A percentile compares a stretch with the other conserved stretches of the same genome.
Conservation (phyloP, 1,140 invertebrate genomes). For the Charaxes varanes region DNA sequence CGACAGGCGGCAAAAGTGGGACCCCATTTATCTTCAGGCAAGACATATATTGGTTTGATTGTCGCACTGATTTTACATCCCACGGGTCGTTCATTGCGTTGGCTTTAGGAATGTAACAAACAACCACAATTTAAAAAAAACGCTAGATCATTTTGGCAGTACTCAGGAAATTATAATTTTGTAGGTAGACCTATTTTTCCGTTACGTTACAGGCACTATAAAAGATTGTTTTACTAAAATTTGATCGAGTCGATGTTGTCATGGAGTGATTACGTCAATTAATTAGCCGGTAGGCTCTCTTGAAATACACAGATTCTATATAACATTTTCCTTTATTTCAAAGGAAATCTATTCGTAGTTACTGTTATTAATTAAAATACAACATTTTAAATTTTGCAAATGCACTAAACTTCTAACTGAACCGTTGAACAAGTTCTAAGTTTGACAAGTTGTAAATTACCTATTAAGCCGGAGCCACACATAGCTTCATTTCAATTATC, state of each 20-base stretch:
- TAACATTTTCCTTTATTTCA: conserved; percentile 10
- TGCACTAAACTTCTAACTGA: too few species aligned
- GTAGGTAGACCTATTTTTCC: conserved; percentile 4
- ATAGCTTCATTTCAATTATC: too few species aligned
- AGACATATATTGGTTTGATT: conserved; percentile 68
- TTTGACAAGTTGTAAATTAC: too few species aligned
- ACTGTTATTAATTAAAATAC: too few species aligned
- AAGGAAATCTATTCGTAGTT: too few species aligned
- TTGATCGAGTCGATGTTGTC: conserved; percentile 39
- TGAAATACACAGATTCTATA: conserved; percentile 1
- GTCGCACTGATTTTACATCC: conserved; percentile 61
- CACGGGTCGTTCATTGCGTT: conserved; percentile 63
- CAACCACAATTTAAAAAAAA: conserved; percentile 5
- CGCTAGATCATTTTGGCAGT: conserved; percentile 4
- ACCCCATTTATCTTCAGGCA: conserved; percentile 78
- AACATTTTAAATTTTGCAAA: too few species aligned
- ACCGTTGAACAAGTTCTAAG: too few species aligned
- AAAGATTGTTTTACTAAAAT: conserved; percentile 8
- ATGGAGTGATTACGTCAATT: conserved; percentile 44
- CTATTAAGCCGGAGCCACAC: too few species aligned
- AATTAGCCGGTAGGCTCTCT: conserved; percentile 13
- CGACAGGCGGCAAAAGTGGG: conserved; percentile 78
- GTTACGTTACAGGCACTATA: conserved; percentile 1
- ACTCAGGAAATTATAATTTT: conserved; percentile 22
- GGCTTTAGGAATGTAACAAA: conserved; percentile 12